A percentile compares a stretch with the other conserved stretches of the same genome.
phyloP scores from a whole-genome alignment of 2,888 invertebrate genomes.

The Limenitis camilla region DNA sequence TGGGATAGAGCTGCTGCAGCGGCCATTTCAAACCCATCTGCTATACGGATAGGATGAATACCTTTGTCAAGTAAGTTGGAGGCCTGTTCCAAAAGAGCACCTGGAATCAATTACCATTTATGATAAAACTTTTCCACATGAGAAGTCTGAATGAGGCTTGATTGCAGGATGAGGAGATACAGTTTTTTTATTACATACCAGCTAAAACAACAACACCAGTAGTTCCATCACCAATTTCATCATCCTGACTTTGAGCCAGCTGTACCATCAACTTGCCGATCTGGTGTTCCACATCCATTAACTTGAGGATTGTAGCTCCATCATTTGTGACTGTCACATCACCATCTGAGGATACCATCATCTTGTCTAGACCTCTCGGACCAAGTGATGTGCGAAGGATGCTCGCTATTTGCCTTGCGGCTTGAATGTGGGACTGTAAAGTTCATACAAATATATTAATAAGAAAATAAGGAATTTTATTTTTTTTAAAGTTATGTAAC shows the following conservation, averaged over 20 bases:
- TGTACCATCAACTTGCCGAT: conserved; percentile 99
- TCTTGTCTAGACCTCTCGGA: conserved; percentile 97
- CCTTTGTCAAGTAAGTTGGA: conserved; percentile 94
- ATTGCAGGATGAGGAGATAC: conserved; percentile 97
- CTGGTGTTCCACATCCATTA: conserved; percentile 99
- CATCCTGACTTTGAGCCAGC: conserved; percentile 98
- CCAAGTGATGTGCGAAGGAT: conserved; percentile 95
- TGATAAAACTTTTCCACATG: too few relatives aligned
- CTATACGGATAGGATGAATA: conserved; percentile 98
- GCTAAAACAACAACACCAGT: conserved; percentile 95
- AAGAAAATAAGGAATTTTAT: neutral
- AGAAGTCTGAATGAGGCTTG: too few relatives aligned
- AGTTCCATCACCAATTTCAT: conserved; percentile 99
- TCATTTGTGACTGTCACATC: conserved; percentile 99
- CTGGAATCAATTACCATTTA: conserved; percentile 42
- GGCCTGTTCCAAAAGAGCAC: conserved; percentile 96
- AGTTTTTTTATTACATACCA: conserved; percentile 80
- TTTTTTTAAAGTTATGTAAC: conserved; percentile 12
- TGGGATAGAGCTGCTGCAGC: conserved; percentile 90
- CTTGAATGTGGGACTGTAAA: conserved; percentile 95
- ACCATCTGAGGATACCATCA: conserved; percentile 97
- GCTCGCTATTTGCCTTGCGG: conserved; percentile 93
- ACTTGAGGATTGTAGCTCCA: conserved; percentile 98
- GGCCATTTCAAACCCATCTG: conserved; percentile 98
- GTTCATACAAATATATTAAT: neutral